A percentile compares a stretch with the other conserved stretches of the same genome.
phyloP scores from a whole-genome alignment of 2,797 vertebrate species.

The Chrysolophus pictus region DNA sequence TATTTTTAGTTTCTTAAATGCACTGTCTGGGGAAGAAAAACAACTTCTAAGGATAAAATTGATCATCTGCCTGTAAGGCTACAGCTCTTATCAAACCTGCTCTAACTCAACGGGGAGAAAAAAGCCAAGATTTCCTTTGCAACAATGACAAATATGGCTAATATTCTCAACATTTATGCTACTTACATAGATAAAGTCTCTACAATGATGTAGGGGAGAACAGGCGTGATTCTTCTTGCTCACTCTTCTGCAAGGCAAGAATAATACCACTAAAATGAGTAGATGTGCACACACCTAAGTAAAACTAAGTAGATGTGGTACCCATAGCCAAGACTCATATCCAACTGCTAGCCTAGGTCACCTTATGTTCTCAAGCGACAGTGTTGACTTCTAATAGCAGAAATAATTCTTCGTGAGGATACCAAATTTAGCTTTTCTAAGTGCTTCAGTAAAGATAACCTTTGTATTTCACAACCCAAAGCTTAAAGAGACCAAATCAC shows the following conservation, averaged over 20 bases:
- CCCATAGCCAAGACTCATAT: rapidly evolving
- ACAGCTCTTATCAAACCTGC: conserved; percentile 2
- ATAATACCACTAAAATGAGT: background rate
- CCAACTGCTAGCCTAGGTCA: background rate
- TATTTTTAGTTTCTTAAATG: conserved; percentile 20
- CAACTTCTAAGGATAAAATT: conserved; percentile 30
- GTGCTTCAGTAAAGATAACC: background rate
- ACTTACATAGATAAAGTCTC: conserved; percentile 25
- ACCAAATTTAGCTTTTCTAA: background rate
- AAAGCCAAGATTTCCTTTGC: conserved; percentile 2
- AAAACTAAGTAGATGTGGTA: background rate
- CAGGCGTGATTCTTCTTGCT: conserved; percentile 6
- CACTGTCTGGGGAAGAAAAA: conserved; percentile 20
- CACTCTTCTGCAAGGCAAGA: conserved; percentile 13
- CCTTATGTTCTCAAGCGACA: background rate
- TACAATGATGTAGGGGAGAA: background rate
- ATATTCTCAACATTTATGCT: conserved; percentile 29
- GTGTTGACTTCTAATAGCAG: background rate
- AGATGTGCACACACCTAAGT: background rate
- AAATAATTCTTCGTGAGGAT: background rate
- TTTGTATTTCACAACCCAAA: background rate
- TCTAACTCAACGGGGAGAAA: conserved; percentile 9
- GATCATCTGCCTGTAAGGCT: conserved; percentile 44
- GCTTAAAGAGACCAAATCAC: background rate
- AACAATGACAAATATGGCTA: conserved; percentile 41